Evolutionary conservation across 2,113 vertebrate genomes (phyloP).

Genomic region (Pleuronectes platessa): DNA sequence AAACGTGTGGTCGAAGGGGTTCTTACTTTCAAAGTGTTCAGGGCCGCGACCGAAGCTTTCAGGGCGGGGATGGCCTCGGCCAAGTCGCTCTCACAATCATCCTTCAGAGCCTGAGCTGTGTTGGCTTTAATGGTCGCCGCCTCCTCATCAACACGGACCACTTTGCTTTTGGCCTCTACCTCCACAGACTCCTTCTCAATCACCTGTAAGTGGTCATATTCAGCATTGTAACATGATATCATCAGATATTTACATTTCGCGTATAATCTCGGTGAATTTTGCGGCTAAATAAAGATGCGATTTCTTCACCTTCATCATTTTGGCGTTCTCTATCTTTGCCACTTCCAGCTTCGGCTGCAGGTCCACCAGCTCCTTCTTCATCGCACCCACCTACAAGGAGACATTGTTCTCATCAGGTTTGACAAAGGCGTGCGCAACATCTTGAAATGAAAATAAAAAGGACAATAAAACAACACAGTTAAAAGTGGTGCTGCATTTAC

Average conservation of each 20-base stretch:
- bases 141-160: constrained; percentile 93
- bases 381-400: constrained; percentile 88
- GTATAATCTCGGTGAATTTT: neutral
- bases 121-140: constrained; percentile 89
- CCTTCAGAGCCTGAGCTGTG: constrained; percentile 90
- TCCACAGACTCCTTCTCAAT: constrained; percentile 91
- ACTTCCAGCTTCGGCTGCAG: constrained; percentile 92
- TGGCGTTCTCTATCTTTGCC: constrained; percentile 91
- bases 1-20: neutral
- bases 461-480: neutral
- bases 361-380: constrained; percentile 91
- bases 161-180: constrained; percentile 93
- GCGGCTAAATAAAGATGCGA: neutral
- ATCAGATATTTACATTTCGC: neutral
- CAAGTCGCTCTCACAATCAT: constrained; percentile 94
- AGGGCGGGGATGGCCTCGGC: constrained; percentile 92
- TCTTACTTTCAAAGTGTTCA: constrained; percentile 91
- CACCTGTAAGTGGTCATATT: constrained; percentile 76
- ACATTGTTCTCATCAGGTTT: neutral
- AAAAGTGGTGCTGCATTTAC: constrained; percentile 67
- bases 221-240: neutral
- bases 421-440: neutral
- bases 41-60: constrained; percentile 89
- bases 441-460: neutral
- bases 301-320: constrained; percentile 92